Conservation (phyloP, 2,797 vertebrate species). For the Astyanax mexicanus region DNA sequence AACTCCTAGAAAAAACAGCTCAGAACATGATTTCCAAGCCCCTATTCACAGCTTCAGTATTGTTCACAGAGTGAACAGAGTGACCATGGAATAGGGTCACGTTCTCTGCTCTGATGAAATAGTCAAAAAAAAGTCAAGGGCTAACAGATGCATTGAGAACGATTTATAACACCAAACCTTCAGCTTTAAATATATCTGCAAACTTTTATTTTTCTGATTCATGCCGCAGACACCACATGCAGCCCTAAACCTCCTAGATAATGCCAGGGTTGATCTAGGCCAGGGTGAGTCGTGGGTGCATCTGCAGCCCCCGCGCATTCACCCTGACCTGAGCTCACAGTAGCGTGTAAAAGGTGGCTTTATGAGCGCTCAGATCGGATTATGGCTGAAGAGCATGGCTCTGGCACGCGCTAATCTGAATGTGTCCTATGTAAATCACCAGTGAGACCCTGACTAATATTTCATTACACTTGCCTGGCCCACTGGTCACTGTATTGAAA, state of each 20-base stretch:
- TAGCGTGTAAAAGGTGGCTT: constrained; percentile 24
- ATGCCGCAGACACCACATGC: constrained; percentile 5
- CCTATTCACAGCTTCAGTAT: not conserved
- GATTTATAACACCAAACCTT: constrained; percentile 9
- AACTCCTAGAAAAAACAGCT: not conserved
- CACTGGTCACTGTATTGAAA: not conserved
- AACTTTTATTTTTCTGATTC: constrained; percentile 28
- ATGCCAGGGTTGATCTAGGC: constrained; percentile 14
- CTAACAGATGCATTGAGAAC: constrained; percentile 5
- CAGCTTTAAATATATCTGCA: constrained; percentile 33
- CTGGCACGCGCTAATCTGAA: constrained; percentile 33
- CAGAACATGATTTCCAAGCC: constrained; percentile 6
- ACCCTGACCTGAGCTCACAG: constrained; percentile 23
- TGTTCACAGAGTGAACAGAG: not conserved
- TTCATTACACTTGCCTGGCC: constrained; percentile 25
- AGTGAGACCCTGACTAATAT: not conserved
- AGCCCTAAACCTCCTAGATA: constrained; percentile 19
- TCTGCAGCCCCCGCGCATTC: constrained; percentile 23
- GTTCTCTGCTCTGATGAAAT: not conserved
- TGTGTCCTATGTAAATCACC: constrained; percentile 34
- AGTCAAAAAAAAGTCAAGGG: constrained; percentile 8
- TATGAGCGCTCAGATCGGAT: constrained; percentile 43
- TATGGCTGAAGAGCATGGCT: constrained; percentile 16
- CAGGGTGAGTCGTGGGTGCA: constrained; percentile 10
- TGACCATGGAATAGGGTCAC: constrained; percentile 3